Base-by-base conservation (phyloP, 2,888 invertebrate genomes). In the Nycteola revayana region DNA sequence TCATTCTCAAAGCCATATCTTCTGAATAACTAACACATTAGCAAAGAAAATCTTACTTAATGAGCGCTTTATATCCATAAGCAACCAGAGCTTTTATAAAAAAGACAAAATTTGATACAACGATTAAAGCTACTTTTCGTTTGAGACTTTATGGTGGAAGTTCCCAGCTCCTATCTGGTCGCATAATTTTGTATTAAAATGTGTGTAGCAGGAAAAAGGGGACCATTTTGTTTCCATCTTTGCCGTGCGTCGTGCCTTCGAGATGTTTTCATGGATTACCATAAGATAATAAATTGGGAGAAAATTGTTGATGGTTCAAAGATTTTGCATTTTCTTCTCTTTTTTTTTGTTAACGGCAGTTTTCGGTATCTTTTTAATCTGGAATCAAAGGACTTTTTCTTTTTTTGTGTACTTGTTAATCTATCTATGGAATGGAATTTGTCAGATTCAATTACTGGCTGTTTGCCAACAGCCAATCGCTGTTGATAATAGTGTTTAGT, bases 41-140 rank as follows among this genome's bases (percentile, higher is more conserved):
- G 40, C 26, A 36, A 48, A 49, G 25, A 3, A 14, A 14, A 14
- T 3, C 14, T 2, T 3, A 14, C 14, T 41, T 58, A 60, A 68
- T 55, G 55, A 47, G 36, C 60, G 43, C 59, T 69, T 67, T 61
- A 63, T 68, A 64, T 59, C 60, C 64, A 67, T 63, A 67, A 66
- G 14, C 14, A 14, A 5, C 14, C 14, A 2, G 5, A 14, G 14
- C 14, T 42, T 50, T 46, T 53, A 49, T 61, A 67, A 73, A 76
- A 77, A 75, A 66, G 67, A 73, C 73, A 78, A 75, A 78, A 78
- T 78, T 77, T 76, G 74, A 66, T 67, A 60, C 61, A 57, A 57
- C 72, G 72, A 76, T 77, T 78, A 78, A 69, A 56, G 64, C 53
- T 36, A 45, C 73, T 60, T 68, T 56, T 69, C 65, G 65, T 66